Evolutionary conservation across 1,140 invertebrate species (phyloP).

Genomic region (Parasteatoda tepidariorum): DNA sequence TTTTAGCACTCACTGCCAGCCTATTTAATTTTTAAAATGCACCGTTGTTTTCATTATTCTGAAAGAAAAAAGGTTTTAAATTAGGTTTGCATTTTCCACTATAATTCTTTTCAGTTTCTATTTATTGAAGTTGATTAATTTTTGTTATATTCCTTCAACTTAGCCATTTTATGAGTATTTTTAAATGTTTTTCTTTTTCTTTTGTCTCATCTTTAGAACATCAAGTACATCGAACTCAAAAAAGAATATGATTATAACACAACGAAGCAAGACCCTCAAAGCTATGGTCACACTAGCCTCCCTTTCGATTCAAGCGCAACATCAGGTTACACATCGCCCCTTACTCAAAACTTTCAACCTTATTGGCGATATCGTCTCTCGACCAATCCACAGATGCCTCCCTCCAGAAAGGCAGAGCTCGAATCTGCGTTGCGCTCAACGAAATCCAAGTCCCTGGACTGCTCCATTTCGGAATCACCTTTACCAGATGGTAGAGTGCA

Average conservation of each 20-base stretch:
- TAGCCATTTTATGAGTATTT: background rate
- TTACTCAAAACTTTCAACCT: conserved; percentile 28
- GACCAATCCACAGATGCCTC: background rate
- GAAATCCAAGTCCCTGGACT: background rate
- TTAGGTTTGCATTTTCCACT: no score
- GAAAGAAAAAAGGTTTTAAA: no score
- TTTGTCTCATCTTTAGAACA: conserved; percentile 71
- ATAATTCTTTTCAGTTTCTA: no score
- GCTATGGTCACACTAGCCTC: background rate
- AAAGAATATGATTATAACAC: conserved; percentile 45
- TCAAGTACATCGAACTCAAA: conserved; percentile 86
- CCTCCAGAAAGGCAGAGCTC: background rate
- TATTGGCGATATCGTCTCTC: conserved; percentile 49
- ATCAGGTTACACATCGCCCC: conserved; percentile 26
- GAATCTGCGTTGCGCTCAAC: background rate
- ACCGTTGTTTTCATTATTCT: no score
- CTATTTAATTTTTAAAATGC: no score
- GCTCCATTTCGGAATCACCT: conserved; percentile 28
- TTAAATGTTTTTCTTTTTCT: conserved; percentile 3
- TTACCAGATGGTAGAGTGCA: background rate
- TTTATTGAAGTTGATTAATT: no score
- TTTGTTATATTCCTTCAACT: no score
- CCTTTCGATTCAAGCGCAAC: background rate
- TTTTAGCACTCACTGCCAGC: no score
- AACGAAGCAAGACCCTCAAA: background rate